phyloP scores from a whole-genome alignment of 2,888 invertebrate species.

The Spodoptera exigua region DNA sequence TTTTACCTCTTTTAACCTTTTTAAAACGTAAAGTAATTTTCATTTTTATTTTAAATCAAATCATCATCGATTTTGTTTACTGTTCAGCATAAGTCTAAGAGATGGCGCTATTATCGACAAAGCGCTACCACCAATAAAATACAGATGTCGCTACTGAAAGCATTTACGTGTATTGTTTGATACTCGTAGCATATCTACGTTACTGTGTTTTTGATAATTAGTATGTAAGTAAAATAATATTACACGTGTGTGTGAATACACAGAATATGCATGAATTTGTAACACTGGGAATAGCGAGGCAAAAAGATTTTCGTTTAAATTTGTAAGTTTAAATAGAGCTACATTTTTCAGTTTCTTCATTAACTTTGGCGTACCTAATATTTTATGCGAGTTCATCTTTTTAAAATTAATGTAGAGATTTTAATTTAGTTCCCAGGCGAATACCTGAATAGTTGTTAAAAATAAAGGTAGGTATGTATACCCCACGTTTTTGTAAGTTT shows the following conservation, averaged over 20 bases:
- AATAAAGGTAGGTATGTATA: no score
- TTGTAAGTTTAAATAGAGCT: conserved; percentile 13
- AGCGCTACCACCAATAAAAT: background rate
- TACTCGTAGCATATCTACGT: background rate
- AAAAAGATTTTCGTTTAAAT: conserved; percentile 24
- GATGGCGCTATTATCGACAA: conserved; percentile 8
- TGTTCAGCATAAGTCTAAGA: conserved; percentile 4
- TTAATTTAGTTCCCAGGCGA: background rate
- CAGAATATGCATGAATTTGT: conserved; percentile 47
- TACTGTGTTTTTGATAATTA: conserved; percentile 27
- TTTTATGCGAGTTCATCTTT: conserved; percentile 23
- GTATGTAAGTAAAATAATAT: conserved; percentile 31
- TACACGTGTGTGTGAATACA: conserved; percentile 12
- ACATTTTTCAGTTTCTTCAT: conserved; percentile 39
- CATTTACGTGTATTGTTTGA: conserved; percentile 14
- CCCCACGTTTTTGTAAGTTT: no score
- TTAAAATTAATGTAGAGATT: conserved; percentile 8
- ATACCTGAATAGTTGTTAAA: background rate
- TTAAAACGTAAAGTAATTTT: no score
- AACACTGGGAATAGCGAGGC: conserved; percentile 21
- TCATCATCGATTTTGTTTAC: conserved; percentile 7
- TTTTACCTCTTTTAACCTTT: no score
- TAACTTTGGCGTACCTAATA: conserved; percentile 18
- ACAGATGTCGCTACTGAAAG: conserved; percentile 41
- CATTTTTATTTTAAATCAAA: conserved; percentile 2